Percentiles rank a stretch among this genome's conserved stretches.
These are phyloP conservation scores for Gymnobelideus leadbeateri DNA, from an alignment of 2,113 vertebrate genomes.

Conservation along the genomic window DNA sequence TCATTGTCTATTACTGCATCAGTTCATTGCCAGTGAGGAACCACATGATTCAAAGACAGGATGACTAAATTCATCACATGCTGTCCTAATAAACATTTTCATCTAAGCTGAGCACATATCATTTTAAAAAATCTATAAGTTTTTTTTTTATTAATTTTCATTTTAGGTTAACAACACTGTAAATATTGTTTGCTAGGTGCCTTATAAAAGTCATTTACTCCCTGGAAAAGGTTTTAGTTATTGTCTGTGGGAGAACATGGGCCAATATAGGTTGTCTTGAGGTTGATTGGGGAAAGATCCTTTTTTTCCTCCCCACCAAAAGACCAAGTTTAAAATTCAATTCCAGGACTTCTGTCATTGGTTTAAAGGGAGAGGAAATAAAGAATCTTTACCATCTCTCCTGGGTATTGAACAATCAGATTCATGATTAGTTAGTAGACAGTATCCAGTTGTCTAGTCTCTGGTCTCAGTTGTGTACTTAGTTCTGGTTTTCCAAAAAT, in stretches of 20 bases:
- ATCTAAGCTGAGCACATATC: neutral
- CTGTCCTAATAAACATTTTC: neutral
- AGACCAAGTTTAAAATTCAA: neutral
- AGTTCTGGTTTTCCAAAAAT: neutral
- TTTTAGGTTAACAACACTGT: neutral
- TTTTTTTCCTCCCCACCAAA: neutral
- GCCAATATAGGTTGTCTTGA: conserved; percentile 20
- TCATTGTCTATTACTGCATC: neutral
- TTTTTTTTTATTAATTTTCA: neutral
- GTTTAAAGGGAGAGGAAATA: neutral
- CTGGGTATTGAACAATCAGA: neutral
- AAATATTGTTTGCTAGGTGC: neutral
- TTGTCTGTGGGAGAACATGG: neutral
- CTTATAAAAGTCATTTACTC: neutral
- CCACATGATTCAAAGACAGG: neutral
- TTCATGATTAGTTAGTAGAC: neutral
- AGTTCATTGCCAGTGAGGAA: neutral
- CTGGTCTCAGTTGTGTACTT: neutral
- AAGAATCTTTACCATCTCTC: neutral
- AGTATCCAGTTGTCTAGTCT: neutral
- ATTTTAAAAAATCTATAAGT: neutral
- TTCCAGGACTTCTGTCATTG: neutral
- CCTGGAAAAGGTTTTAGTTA: neutral
- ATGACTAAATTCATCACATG: neutral
- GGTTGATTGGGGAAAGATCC: neutral